Evolutionary conservation across 2,113 vertebrate species (phyloP), one percentile per base, ranked within the genome.

Genomic region (Emydura subglobosa): DNA sequence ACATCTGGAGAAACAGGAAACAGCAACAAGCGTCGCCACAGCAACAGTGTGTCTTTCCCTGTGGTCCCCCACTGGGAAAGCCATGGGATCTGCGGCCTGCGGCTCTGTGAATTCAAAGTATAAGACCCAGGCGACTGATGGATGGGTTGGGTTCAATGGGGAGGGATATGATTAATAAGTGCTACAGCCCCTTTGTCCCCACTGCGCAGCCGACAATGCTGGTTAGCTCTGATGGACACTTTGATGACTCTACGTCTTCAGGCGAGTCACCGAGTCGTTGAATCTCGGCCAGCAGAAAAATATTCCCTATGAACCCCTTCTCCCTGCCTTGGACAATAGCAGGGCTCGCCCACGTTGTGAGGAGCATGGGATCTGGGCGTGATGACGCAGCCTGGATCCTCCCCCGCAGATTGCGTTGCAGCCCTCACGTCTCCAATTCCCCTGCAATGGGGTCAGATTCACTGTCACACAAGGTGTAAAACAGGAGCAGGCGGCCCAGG

Each of bases 81-180:
- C 96, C 97, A 83, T 95, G 97, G 98, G 98, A 98, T 98, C 97
- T 97, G 98, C 98, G 97, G 97, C 97, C 72, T 29, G 81, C 82
- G 9, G 53, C 97, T 79, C 1, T 8, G 84, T 85, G 86, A 91
- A 90, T 86, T 92, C 94, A 80, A 76, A 89, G 83, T 10, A 47
- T 34, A 1, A 80, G 89, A 17, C 29, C 50, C 3, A 19, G 84
- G 89, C 21, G 27, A 25, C 88, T 93, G 96, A 96, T 94, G 24
- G 97, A 95, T 93, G 96, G 92, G 80, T 19, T 4, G 49, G 86
- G 88, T n/a, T 94, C 88, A 65, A 44, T 49, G 90, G 74, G 94
- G 90, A 89, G 94, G 92, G 95, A 93, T 89, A 79, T 87, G 91
- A 92, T 95, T 94, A 91, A 95, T 94, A 93, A 96, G 91, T 83